Conservation (phyloP, 2,888 invertebrate genomes). For the Cheilosia impressa region DNA sequence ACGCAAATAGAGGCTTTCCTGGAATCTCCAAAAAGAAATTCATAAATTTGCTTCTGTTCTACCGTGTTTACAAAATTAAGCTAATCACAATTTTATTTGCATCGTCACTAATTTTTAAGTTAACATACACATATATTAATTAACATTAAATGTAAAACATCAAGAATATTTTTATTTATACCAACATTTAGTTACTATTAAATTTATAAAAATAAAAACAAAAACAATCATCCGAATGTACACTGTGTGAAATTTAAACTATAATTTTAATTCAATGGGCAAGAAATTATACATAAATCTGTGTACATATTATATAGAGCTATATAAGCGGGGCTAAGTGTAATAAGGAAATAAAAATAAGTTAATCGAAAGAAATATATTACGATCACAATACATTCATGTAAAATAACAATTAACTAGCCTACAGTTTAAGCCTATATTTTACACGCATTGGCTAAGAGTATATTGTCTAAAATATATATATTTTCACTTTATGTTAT, state of each 20-base stretch:
- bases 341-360: constrained; percentile 32
- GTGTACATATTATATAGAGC: not conserved
- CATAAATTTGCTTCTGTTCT: not conserved
- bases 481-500: constrained; percentile 40
- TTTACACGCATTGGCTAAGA: constrained; percentile 69
- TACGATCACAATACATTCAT: constrained; percentile 24
- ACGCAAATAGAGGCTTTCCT: not conserved
- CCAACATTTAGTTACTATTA: constrained; percentile 37
- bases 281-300: constrained; percentile 42
- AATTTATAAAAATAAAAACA: constrained; percentile 10
- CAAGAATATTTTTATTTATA: constrained; percentile 30
- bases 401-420: constrained; percentile 20
- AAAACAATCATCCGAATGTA: not conserved
- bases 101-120: constrained; percentile 23
- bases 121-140: constrained; percentile 38
- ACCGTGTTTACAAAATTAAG: constrained; percentile 34
- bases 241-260: constrained; percentile 8
- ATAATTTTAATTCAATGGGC: constrained; percentile 31
- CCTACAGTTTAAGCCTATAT: constrained; percentile 23
- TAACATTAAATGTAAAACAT: constrained; percentile 24
- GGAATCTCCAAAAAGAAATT: not conserved
- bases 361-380: constrained; percentile 29
- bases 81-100: constrained; percentile 29
- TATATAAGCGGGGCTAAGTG: constrained; percentile 8
- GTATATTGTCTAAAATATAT: constrained; percentile 60